Conservation (phyloP, 1,140 invertebrate genomes). For the Scaptomyza graminum region DNA sequence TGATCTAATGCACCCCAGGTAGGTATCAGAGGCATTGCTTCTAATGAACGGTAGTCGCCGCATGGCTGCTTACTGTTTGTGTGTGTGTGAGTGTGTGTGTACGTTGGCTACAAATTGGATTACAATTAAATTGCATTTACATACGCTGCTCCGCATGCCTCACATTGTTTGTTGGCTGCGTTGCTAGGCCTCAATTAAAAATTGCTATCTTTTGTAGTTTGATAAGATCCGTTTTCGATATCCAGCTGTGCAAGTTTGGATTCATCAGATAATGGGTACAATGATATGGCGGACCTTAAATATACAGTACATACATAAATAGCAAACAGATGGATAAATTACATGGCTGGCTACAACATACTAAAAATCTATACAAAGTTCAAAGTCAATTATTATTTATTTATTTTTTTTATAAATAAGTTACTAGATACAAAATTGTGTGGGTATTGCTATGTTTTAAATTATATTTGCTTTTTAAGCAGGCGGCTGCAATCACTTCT, state of each 20-base stretch:
- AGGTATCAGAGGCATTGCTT: slow-evolving; percentile 51
- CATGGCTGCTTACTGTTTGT: slow-evolving; percentile 6
- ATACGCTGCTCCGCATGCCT: slow-evolving; percentile 40
- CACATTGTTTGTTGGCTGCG: slow-evolving; percentile 50
- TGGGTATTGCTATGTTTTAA: too few species aligned
- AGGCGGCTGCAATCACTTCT: too few species aligned
- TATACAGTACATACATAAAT: neutral
- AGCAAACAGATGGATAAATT: neutral
- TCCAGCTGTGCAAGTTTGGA: slow-evolving; percentile 64
- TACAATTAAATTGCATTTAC: slow-evolving; percentile 82
- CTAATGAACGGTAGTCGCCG: slow-evolving; percentile 29
- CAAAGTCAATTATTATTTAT: too few species aligned
- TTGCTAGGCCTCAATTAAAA: slow-evolving; percentile 62
- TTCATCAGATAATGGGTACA: slow-evolving; percentile 55
- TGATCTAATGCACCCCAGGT: slow-evolving; percentile 73
- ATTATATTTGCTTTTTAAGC: too few species aligned
- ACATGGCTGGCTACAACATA: neutral
- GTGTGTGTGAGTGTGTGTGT: slow-evolving; percentile 12
- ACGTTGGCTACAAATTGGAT: slow-evolving; percentile 75
- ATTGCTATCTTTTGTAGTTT: slow-evolving; percentile 57
- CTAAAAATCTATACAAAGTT: too few species aligned
- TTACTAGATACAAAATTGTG: too few species aligned
- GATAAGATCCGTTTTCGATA: slow-evolving; percentile 45
- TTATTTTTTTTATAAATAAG: too few species aligned
- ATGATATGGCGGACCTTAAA: slow-evolving; percentile 11